A percentile compares a stretch with the other conserved stretches of the same genome.
Conservation (phyloP, 2,888 invertebrate species). For the Augiades crinisus region DNA sequence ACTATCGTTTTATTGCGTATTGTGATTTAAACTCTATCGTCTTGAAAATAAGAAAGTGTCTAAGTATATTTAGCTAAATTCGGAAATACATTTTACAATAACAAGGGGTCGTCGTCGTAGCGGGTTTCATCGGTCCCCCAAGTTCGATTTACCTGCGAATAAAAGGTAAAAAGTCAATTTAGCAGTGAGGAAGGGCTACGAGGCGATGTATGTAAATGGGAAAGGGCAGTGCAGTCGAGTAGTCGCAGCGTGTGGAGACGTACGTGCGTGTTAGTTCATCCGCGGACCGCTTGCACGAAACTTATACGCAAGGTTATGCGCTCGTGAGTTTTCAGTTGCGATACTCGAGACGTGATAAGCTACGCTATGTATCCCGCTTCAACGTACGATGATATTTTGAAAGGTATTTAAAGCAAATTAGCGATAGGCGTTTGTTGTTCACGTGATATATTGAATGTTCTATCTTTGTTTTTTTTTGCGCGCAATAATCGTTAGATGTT, state of each 20-base stretch:
- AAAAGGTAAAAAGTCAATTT: conserved; percentile 81
- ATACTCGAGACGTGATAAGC: conserved; percentile 37
- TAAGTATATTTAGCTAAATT: conserved; percentile 5
- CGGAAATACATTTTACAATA: conserved; percentile 34
- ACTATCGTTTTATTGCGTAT: background rate
- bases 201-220: conserved; percentile 75
- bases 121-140: conserved; percentile 70
- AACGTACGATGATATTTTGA: conserved; percentile 60
- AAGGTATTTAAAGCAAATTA: conserved; percentile 49
- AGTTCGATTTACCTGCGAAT: conserved; percentile 77
- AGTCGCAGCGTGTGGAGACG: conserved; percentile 47
- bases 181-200: conserved; percentile 74
- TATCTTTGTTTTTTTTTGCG: background rate
- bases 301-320: conserved; percentile 37
- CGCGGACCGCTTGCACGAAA: conserved; percentile 40
- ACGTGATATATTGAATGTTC: background rate
- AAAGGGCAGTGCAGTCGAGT: conserved; percentile 73
- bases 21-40: conserved; percentile 4
- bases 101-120: conserved; percentile 54
- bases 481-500: background rate
- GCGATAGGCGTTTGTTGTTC: background rate
- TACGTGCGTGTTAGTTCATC: conserved; percentile 46
- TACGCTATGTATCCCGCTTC: conserved; percentile 68
- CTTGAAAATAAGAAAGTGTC: conserved; percentile 14
- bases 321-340: conserved; percentile 37